Evolutionary conservation across 2,888 invertebrate genomes (phyloP).

Genomic region (Metacarcinus magister): DNA sequence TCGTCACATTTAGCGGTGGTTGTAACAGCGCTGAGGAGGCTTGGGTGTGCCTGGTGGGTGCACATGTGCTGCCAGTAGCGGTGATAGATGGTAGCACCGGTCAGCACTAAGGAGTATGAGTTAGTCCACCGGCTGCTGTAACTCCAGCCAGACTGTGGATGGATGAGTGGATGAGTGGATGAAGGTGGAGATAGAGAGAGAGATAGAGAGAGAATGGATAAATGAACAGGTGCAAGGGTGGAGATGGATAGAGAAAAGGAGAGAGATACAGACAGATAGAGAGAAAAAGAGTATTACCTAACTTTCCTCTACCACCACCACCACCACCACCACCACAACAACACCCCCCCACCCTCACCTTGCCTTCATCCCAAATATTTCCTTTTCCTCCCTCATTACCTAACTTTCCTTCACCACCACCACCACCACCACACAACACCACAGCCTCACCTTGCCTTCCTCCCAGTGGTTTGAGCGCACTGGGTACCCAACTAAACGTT

Average conservation of each 20-base stretch:
- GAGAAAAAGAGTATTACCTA: no score
- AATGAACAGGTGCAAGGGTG: background rate
- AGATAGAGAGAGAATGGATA: background rate
- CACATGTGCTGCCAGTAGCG: conserved; percentile 96
- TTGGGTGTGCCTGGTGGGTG: conserved; percentile 92
- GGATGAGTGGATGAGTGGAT: background rate
- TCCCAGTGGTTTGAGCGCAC: conserved; percentile 98
- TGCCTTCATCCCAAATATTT: no score
- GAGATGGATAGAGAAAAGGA: no score
- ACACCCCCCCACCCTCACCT: no score
- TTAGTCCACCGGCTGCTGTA: conserved; percentile 98
- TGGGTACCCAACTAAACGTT: conserved; percentile 97
- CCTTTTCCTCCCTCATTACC: no score
- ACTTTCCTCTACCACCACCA: no score
- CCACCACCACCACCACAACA: no score
- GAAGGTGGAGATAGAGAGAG: background rate
- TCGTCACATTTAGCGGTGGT: conserved; percentile 86
- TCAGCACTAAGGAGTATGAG: conserved; percentile 97
- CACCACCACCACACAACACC: background rate
- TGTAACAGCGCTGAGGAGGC: conserved; percentile 92
- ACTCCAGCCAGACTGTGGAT: conserved; percentile 72
- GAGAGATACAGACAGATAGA: no score
- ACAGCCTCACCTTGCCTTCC: conserved; percentile 91
- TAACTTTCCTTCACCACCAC: no score
- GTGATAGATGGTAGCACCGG: conserved; percentile 97